Conservation (phyloP, 1,140 invertebrate species). For the Agrilus planipennis region DNA sequence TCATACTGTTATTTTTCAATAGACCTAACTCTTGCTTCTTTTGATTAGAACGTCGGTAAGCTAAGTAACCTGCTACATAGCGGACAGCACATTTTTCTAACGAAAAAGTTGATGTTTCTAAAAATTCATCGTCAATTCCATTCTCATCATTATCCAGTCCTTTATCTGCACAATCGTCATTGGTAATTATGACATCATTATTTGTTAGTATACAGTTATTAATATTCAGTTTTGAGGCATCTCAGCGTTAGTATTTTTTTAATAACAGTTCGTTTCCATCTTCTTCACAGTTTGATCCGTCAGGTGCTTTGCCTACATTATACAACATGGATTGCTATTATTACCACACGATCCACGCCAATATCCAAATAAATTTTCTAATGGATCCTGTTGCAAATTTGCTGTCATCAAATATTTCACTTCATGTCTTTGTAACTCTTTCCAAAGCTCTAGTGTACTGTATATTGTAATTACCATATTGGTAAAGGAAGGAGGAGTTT, state of each 20-base stretch:
- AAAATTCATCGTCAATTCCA: background rate
- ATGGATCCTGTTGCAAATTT: constrained; percentile 16
- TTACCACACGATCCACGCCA: constrained; percentile 13
- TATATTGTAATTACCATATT: constrained; percentile 13
- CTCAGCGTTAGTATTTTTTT: too few species aligned
- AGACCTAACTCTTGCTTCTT: too few species aligned
- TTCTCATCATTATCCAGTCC: background rate
- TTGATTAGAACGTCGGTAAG: background rate
- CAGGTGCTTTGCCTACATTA: constrained; percentile 12
- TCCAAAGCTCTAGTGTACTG: constrained; percentile 8
- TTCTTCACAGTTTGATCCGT: constrained; percentile 4
- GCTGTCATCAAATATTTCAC: constrained; percentile 11
- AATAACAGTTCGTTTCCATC: too few species aligned
- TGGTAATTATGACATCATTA: background rate
- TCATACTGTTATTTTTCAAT: too few species aligned
- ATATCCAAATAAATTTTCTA: constrained; percentile 21
- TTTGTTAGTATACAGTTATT: background rate
- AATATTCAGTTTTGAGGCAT: too few species aligned
- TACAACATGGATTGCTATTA: constrained; percentile 13
- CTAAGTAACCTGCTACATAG: background rate
- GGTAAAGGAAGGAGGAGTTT: constrained; percentile 10
- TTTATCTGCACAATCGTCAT: background rate
- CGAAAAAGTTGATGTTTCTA: background rate
- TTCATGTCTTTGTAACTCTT: constrained; percentile 10
- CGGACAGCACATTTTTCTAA: background rate